A percentile compares a stretch with the other conserved stretches of the same genome.
These are phyloP conservation scores for Lacanobia wlatinum DNA, from an alignment of 2,888 invertebrate genomes.

Conservation along the genomic window DNA sequence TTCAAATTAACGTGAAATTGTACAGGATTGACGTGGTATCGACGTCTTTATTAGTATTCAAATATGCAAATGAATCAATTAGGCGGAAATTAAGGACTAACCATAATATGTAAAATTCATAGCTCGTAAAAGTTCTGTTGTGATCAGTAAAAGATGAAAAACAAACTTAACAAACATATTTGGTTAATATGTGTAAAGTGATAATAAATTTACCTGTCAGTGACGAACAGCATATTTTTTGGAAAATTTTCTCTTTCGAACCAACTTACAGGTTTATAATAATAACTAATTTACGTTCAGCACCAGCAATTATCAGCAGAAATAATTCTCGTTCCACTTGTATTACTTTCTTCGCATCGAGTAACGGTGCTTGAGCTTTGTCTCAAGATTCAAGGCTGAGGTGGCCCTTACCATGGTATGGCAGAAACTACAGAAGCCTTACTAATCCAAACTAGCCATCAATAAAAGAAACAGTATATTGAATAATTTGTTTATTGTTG, in stretches of 20 bases:
- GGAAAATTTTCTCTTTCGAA: constrained; percentile 48
- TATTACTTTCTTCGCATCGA: constrained; percentile 82
- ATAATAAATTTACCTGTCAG: not conserved
- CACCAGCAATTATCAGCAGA: constrained; percentile 82
- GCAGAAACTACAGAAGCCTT: constrained; percentile 33
- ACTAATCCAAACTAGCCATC: too few species aligned
- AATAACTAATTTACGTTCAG: constrained; percentile 74
- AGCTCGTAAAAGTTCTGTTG: constrained; percentile 18
- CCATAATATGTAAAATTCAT: not conserved
- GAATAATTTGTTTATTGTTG: not conserved
- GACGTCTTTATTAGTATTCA: constrained; percentile 1
- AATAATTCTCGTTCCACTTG: constrained; percentile 84
- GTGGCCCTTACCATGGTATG: constrained; percentile 43
- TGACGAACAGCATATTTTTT: not conserved
- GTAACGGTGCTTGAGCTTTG: constrained; percentile 85
- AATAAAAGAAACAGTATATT: not conserved
- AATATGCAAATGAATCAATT: constrained; percentile 9
- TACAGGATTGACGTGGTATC: not conserved
- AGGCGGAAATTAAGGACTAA: not conserved
- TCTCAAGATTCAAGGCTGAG: constrained; percentile 74
- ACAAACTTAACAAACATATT: not conserved
- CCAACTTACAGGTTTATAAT: constrained; percentile 52
- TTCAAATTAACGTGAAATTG: not conserved
- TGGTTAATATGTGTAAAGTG: not conserved
- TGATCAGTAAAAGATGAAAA: not conserved